A percentile compares a stretch with the other conserved stretches of the same genome.
These are phyloP conservation scores for Capricornis sumatraensis DNA, from an alignment of 2,113 vertebrate species.

Conservation along the genomic window DNA sequence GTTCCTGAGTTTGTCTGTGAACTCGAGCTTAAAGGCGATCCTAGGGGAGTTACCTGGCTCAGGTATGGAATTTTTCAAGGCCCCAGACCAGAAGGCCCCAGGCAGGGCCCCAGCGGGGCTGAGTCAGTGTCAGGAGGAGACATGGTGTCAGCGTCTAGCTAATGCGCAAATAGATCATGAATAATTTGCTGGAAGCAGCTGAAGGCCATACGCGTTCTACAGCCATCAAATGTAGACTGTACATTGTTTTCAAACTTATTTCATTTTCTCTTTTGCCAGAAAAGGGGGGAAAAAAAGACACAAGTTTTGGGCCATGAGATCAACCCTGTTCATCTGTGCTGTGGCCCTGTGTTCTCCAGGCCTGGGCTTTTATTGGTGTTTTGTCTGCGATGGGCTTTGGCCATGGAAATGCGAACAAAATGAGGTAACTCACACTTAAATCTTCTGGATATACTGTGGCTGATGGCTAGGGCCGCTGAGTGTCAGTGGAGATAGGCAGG, in stretches of 20 bases:
- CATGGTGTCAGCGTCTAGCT: conserved; percentile 66
- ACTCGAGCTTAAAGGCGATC: not conserved
- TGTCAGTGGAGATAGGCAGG: not conserved
- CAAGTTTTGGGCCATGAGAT: conserved; percentile 46
- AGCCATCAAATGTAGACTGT: conserved; percentile 55
- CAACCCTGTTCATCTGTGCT: not conserved
- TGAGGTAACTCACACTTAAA: conserved; percentile 64
- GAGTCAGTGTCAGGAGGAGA: conserved; percentile 38
- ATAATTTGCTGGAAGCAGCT: conserved; percentile 68
- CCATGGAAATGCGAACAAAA: conserved; percentile 51
- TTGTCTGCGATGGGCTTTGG: conserved; percentile 68
- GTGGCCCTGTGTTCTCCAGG: not conserved
- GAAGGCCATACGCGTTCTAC: conserved; percentile 42
- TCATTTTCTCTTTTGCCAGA: conserved; percentile 66
- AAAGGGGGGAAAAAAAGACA: not conserved
- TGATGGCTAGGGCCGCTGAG: not conserved
- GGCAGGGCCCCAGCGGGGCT: not conserved
- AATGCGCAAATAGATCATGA: conserved; percentile 46
- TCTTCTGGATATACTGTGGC: conserved; percentile 28
- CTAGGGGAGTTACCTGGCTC: conserved; percentile 32
- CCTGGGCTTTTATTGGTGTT: conserved; percentile 70
- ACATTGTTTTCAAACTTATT: conserved; percentile 62
- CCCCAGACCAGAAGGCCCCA: not conserved
- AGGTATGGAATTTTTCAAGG: conserved; percentile 41
- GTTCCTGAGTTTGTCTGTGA: not conserved